Conservation (phyloP, 2,113 vertebrate species). For the Myrmecobius fasciatus region DNA sequence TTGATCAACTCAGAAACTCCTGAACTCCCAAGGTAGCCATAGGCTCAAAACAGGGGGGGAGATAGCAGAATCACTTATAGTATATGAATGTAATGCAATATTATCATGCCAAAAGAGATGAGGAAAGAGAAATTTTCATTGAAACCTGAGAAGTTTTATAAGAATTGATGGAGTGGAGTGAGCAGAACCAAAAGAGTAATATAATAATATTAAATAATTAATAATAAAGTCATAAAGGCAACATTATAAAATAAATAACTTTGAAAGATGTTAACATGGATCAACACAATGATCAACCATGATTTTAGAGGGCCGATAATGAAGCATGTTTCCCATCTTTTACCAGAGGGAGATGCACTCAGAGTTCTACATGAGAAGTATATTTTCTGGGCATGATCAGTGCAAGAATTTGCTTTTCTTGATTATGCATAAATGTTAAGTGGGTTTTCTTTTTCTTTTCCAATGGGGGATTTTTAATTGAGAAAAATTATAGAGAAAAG, state of each 20-base stretch:
- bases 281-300: not conserved
- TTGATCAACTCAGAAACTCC: not conserved
- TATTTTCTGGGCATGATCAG: not conserved
- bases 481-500: not conserved
- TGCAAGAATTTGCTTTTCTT: not conserved
- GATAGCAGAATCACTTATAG: not conserved
- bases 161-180: not conserved
- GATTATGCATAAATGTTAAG: not conserved
- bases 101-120: not conserved
- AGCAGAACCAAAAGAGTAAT: not conserved
- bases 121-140: not conserved
- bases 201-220: no score
- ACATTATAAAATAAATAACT: not conserved
- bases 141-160: not conserved
- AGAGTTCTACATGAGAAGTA: not conserved
- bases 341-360: not conserved
- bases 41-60: not conserved
- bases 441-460: not conserved
- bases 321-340: not conserved
- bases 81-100: not conserved
- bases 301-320: not conserved
- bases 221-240: not conserved
- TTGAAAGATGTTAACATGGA: not conserved
- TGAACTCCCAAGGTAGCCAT: not conserved
- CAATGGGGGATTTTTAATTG: not conserved